These are phyloP conservation scores for Drosophila anceps DNA, from an alignment of 2,888 invertebrate species.

Conservation along the genomic window DNA sequence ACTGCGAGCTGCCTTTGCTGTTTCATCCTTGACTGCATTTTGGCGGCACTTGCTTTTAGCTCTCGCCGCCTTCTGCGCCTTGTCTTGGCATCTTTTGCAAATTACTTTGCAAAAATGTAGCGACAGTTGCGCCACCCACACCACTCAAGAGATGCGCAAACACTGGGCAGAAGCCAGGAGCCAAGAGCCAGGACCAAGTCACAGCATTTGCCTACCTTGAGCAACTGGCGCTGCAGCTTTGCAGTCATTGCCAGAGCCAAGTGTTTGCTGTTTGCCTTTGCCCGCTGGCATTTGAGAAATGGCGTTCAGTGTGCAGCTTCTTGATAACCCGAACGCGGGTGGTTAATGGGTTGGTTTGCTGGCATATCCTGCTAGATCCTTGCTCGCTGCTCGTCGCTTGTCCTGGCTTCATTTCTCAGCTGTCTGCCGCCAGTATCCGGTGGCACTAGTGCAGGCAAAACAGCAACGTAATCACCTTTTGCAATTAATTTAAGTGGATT, in stretches of 20 bases:
- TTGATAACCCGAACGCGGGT: constrained; percentile 60
- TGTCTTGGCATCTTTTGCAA: constrained; percentile 74
- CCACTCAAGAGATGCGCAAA: constrained; percentile 56
- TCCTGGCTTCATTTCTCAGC: constrained; percentile 73
- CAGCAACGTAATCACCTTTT: constrained; percentile 83
- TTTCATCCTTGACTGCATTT: constrained; percentile 78
- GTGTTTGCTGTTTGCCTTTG: constrained; percentile 71
- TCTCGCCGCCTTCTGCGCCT: constrained; percentile 36
- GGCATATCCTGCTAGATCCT: constrained; percentile 14
- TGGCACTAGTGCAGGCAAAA: constrained; percentile 63
- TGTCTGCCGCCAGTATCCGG: constrained; percentile 66
- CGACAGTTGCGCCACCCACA: constrained; percentile 53
- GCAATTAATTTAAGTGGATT: constrained; percentile 84
- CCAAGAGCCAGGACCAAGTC: constrained; percentile 27
- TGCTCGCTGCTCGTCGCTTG: no score
- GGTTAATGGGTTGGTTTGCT: constrained; percentile 6
- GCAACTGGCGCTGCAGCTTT: constrained; percentile 29
- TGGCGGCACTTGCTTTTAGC: constrained; percentile 77
- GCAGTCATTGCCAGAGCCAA: constrained; percentile 50
- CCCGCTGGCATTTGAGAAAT: constrained; percentile 58
- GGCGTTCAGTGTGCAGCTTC: constrained; percentile 65
- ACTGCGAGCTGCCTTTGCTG: constrained; percentile 41
- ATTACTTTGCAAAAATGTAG: constrained; percentile 81
- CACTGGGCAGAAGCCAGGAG: constrained; percentile 33
- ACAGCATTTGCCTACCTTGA: constrained; percentile 50